These are phyloP conservation scores for Clivina fossor DNA, from an alignment of 2,888 invertebrate species.

Conservation along the genomic window DNA sequence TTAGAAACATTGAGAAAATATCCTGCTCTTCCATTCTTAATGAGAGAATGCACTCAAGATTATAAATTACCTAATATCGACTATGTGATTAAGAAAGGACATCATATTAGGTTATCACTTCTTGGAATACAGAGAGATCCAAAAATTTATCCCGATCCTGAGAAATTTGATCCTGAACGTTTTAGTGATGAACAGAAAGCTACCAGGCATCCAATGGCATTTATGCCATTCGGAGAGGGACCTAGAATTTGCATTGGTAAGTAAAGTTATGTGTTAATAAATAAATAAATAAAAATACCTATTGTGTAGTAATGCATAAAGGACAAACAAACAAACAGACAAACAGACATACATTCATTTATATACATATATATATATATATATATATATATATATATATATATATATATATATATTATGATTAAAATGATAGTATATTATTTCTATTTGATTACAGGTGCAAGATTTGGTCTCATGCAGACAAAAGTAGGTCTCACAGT, in stretches of 20 bases:
- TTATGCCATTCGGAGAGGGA: neutral
- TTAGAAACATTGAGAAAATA: constrained; percentile 2
- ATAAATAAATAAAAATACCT: constrained; percentile 9
- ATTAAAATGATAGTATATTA: too few species aligned
- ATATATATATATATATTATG: too few species aligned
- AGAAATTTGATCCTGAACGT: constrained; percentile 9
- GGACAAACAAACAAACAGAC: too few species aligned
- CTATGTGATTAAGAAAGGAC: neutral
- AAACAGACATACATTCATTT: too few species aligned
- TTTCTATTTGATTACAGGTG: constrained; percentile 3
- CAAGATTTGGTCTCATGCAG: constrained; percentile 17
- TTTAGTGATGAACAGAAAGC: neutral
- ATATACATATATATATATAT: too few species aligned
- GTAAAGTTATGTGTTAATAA: neutral
- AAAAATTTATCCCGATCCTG: neutral
- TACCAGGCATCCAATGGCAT: neutral
- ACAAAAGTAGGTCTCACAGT: constrained; percentile 16
- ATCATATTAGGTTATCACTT: too few species aligned
- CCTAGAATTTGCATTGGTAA: constrained; percentile 7
- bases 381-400: too few species aligned
- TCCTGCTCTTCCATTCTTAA: neutral
- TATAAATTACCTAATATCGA: neutral
- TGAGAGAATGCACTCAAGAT: constrained; percentile 1
- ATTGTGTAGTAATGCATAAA: too few species aligned
- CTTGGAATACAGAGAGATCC: constrained; percentile 1